Percentiles rank a stretch among this genome's conserved stretches.
Evolutionary conservation across 1,140 invertebrate genomes (phyloP).

Genomic region (Watersipora subatra): DNA sequence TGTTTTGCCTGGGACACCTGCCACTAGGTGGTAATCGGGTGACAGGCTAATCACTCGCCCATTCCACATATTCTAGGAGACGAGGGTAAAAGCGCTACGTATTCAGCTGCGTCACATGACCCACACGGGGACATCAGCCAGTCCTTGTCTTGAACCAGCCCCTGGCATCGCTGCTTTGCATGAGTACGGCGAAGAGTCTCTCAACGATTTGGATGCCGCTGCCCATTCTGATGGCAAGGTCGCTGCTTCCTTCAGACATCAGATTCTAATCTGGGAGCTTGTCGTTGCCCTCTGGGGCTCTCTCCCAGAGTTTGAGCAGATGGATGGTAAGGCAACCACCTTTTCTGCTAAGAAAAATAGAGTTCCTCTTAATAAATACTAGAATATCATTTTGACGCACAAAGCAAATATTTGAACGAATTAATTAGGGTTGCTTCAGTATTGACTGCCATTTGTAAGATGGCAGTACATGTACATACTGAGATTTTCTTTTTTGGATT

Average conservation of each 20-base stretch:
- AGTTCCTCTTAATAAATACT: too few species aligned
- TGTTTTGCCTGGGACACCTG: too few species aligned
- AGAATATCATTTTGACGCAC: too few species aligned
- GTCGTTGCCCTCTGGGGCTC: constrained; percentile 69
- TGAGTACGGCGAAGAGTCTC: constrained; percentile 22
- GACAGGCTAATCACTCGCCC: too few species aligned
- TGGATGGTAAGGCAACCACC: background rate
- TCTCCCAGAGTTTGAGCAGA: constrained; percentile 11
- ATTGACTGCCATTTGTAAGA: too few species aligned
- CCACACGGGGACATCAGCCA: constrained; percentile 18
- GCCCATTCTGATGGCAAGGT: constrained; percentile 14
- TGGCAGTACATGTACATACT: too few species aligned
- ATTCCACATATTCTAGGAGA: background rate
- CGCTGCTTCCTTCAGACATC: constrained; percentile 20
- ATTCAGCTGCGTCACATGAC: constrained; percentile 30
- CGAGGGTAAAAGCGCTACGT: constrained; percentile 20
- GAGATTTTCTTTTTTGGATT: too few species aligned
- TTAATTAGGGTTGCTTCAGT: too few species aligned
- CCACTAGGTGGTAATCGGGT: too few species aligned
- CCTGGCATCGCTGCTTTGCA: constrained; percentile 31
- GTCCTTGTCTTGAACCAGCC: constrained; percentile 29
- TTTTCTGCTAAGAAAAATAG: too few species aligned
- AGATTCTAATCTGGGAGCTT: constrained; percentile 56
- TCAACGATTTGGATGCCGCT: background rate
- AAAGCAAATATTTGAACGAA: too few species aligned